Conservation (phyloP, 1,140 invertebrate genomes). For the Zeugodacus cucurbitae region DNA sequence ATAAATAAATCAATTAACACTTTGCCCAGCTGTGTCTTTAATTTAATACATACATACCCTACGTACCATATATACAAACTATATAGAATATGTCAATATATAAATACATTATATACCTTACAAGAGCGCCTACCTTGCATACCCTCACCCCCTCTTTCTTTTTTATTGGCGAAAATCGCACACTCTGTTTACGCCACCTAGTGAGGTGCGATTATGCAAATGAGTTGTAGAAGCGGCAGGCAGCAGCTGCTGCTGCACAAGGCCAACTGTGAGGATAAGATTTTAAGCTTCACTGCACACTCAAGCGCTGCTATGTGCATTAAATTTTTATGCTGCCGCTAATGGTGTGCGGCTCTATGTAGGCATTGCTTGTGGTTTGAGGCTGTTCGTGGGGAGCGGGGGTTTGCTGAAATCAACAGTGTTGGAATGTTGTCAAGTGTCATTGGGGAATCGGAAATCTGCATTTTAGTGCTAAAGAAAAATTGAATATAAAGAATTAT, state of each 20-base stretch:
- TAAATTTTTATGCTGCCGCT: background rate
- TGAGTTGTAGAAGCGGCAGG: background rate
- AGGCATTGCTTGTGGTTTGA: background rate
- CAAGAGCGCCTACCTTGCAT: background rate
- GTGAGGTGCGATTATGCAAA: slow-evolving; percentile 22
- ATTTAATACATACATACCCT: background rate
- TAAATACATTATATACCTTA: background rate
- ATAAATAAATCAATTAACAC: slow-evolving; percentile 32
- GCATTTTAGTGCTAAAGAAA: background rate
- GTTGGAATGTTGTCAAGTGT: background rate
- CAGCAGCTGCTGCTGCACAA: slow-evolving; percentile 7
- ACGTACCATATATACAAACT: background rate
- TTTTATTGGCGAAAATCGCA: background rate
- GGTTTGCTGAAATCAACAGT: background rate
- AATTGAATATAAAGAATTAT: background rate
- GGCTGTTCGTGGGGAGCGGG: background rate
- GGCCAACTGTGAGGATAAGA: slow-evolving; percentile 16
- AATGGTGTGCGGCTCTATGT: background rate
- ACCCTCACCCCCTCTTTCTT: too few species aligned
- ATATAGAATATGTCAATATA: background rate
- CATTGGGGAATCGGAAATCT: background rate
- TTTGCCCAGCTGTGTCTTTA: background rate
- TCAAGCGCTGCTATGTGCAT: background rate
- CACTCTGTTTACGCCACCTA: background rate
- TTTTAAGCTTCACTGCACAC: background rate